Evolutionary conservation across 2,113 vertebrate genomes (phyloP).

Genomic region (Cephalopterus ornatus): DNA sequence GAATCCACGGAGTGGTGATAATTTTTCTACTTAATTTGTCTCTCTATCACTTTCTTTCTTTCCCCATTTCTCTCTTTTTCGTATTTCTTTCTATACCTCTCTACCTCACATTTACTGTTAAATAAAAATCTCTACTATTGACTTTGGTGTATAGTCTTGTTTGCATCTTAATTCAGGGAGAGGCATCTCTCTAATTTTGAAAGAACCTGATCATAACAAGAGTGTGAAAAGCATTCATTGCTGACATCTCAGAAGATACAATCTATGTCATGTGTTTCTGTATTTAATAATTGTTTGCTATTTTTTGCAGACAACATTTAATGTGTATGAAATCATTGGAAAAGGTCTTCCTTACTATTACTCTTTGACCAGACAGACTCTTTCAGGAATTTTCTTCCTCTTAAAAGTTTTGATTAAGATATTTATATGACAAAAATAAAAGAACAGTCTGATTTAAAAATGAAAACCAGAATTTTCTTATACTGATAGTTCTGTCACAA

Average conservation of each 20-base stretch:
- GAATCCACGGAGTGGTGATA: no score
- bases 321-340: neutral
- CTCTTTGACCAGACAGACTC: neutral
- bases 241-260: neutral
- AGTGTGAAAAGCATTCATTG: neutral
- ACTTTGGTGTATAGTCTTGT: neutral
- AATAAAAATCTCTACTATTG: neutral
- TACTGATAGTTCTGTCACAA: neutral
- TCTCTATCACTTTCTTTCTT: no score
- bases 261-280: neutral
- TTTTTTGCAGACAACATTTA: neutral
- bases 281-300: neutral
- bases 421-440: neutral
- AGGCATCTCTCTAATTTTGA: no score
- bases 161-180: neutral
- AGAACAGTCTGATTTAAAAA: neutral
- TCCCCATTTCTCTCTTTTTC: no score
- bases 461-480: neutral
- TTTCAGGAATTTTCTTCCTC: neutral
- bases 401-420: neutral
- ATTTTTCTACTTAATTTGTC: no score
- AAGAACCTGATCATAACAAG: neutral
- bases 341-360: neutral
- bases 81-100: no score
- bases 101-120: neutral